phyloP scores from a whole-genome alignment of 2,113 vertebrate genomes.

The Cyphomyrus discorhynchus region DNA sequence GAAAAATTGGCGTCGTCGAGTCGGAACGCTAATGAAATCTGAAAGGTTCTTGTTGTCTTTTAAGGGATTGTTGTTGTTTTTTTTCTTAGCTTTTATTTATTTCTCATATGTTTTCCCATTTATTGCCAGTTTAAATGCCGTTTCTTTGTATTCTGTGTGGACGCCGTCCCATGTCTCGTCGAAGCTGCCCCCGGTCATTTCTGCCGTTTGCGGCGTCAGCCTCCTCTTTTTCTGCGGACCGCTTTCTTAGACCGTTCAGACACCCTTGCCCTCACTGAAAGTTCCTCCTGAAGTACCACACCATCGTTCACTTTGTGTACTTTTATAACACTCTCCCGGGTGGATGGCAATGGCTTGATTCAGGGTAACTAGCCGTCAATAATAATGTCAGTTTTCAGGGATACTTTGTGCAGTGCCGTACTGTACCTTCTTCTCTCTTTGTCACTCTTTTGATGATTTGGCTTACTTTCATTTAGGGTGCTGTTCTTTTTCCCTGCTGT shows the following conservation, averaged over 20 bases:
- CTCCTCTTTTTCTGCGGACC: not conserved
- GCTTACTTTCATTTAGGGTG: not conserved
- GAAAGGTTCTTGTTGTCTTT: not conserved
- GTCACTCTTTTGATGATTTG: not conserved
- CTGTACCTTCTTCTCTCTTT: not conserved
- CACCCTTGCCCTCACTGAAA: not conserved
- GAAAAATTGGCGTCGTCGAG: not conserved
- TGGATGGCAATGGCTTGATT: not conserved
- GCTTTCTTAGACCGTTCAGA: not conserved
- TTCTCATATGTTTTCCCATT: not conserved
- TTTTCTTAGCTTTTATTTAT: not conserved
- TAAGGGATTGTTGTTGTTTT: not conserved
- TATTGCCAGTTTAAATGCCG: not conserved
- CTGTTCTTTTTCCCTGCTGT: not conserved
- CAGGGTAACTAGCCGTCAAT: slow-evolving; percentile 7
- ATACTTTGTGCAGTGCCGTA: not conserved
- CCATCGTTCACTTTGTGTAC: not conserved
- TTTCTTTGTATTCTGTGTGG: not conserved
- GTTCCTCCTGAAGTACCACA: not conserved
- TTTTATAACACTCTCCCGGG: not conserved
- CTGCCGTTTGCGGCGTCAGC: not conserved
- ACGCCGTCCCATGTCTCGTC: not conserved
- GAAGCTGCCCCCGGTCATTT: not conserved
- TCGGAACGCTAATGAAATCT: not conserved
- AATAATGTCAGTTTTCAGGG: slow-evolving; percentile 4